These are phyloP conservation scores for Habropoda laboriosa DNA, from an alignment of 1,140 invertebrate genomes.

Conservation along the genomic window DNA sequence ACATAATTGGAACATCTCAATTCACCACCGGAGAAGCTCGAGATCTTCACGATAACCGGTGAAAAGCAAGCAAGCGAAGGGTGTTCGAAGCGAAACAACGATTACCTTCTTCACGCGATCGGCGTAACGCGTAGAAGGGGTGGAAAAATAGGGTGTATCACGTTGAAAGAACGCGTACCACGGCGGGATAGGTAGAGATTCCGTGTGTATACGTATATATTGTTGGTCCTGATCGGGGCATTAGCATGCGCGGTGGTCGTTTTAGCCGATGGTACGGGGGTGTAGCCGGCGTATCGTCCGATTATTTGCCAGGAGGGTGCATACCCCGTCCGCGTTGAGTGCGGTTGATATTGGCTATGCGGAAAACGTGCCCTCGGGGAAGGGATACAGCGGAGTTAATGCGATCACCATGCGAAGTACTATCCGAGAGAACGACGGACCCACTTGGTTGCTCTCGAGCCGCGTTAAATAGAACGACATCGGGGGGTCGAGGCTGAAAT, in stretches of 20 bases:
- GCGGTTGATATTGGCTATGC: constrained; percentile 70
- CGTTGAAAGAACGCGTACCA: too few species aligned
- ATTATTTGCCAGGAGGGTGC: constrained; percentile 67
- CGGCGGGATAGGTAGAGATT: neutral
- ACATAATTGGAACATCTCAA: too few species aligned
- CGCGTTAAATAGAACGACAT: constrained; percentile 40
- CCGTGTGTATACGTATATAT: neutral
- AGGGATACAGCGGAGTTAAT: constrained; percentile 65
- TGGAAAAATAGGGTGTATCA: too few species aligned
- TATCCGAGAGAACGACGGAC: constrained; percentile 38
- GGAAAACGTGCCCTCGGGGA: constrained; percentile 66
- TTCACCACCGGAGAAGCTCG: too few species aligned
- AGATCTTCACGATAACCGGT: too few species aligned
- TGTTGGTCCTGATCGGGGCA: constrained; percentile 42
- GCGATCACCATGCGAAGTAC: constrained; percentile 66
- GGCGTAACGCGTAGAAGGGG: too few species aligned
- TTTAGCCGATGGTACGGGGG: constrained; percentile 55
- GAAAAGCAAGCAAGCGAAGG: too few species aligned
- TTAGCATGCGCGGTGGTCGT: constrained; percentile 67
- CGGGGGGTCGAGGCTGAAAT: constrained; percentile 20
- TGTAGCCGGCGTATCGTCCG: constrained; percentile 57
- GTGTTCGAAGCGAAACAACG: too few species aligned
- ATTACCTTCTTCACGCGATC: too few species aligned
- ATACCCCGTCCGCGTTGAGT: constrained; percentile 39
- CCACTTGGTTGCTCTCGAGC: constrained; percentile 17